These are phyloP conservation scores for Scaptomyza cyrtandrae DNA, from an alignment of 2,888 invertebrate species.

Conservation along the genomic window DNA sequence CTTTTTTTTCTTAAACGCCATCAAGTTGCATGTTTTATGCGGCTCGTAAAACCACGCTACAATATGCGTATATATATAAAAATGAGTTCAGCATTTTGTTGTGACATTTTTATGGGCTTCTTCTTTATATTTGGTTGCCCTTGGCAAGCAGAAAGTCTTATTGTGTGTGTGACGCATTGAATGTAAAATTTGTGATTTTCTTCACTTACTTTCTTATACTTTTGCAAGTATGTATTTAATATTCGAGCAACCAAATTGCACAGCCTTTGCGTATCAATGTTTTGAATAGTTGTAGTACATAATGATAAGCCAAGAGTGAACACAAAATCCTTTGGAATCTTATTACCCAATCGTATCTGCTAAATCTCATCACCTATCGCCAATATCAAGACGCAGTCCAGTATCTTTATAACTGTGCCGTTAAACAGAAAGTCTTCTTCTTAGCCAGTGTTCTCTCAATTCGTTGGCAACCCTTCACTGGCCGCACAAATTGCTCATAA, in stretches of 20 bases:
- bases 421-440: slow-evolving; percentile 2
- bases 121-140: slow-evolving; percentile 6
- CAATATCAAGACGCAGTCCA: not conserved
- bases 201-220: not conserved
- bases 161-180: not conserved
- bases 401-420: slow-evolving; percentile 5
- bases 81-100: slow-evolving; percentile 78
- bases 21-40: slow-evolving; percentile 74
- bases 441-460: not conserved
- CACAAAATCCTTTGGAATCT: not conserved
- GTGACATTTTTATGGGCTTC: slow-evolving; percentile 71
- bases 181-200: not conserved
- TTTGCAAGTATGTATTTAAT: too few species aligned
- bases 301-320: too few species aligned
- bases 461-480: not conserved
- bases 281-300: too few species aligned
- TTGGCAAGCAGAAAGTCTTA: not conserved
- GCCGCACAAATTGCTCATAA: slow-evolving; percentile 68
- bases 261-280: too few species aligned
- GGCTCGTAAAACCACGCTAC: slow-evolving; percentile 51
- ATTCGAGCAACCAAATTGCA: too few species aligned
- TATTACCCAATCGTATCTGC: not conserved
- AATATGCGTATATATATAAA: slow-evolving; percentile 47
- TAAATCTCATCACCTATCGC: slow-evolving; percentile 6
- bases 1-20: slow-evolving; percentile 48